Evolutionary conservation across 2,888 invertebrate species (phyloP).

Genomic region (Myathropa florea): DNA sequence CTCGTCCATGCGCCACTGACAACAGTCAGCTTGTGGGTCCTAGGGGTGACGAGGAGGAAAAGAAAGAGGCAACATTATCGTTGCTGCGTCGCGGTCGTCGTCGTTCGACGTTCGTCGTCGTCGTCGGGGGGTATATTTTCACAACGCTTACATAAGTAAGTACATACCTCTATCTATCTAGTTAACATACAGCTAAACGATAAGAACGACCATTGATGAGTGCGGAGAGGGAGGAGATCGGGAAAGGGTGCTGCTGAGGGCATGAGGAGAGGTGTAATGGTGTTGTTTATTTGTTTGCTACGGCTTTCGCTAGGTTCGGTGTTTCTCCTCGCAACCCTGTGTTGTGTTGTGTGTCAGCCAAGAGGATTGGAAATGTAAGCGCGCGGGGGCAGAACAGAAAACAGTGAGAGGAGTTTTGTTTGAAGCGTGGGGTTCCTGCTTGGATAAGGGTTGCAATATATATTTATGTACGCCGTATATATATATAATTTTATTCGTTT

Average conservation of each 20-base stretch:
- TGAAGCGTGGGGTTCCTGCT: not conserved
- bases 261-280: slow-evolving; percentile 27
- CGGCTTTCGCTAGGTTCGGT: not conserved
- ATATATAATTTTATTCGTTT: slow-evolving; percentile 12
- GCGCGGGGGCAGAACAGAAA: too few species aligned
- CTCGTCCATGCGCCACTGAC: not conserved
- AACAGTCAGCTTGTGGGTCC: not conserved
- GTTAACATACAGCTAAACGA: slow-evolving; percentile 5
- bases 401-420: not conserved
- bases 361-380: too few species aligned
- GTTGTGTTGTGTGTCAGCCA: too few species aligned
- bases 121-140: not conserved
- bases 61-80: not conserved
- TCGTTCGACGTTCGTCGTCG: too few species aligned
- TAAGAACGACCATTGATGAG: not conserved
- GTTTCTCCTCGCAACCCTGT: not conserved
- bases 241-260: not conserved
- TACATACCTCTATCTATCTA: not conserved
- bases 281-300: slow-evolving; percentile 47
- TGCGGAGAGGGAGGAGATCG: not conserved
- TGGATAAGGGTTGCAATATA: slow-evolving; percentile 12
- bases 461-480: too few species aligned
- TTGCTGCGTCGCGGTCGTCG: not conserved
- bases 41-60: not conserved
- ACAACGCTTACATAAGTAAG: slow-evolving; percentile 8